phyloP scores from a whole-genome alignment of 2,888 invertebrate species.

The Oscheius sp. region DNA sequence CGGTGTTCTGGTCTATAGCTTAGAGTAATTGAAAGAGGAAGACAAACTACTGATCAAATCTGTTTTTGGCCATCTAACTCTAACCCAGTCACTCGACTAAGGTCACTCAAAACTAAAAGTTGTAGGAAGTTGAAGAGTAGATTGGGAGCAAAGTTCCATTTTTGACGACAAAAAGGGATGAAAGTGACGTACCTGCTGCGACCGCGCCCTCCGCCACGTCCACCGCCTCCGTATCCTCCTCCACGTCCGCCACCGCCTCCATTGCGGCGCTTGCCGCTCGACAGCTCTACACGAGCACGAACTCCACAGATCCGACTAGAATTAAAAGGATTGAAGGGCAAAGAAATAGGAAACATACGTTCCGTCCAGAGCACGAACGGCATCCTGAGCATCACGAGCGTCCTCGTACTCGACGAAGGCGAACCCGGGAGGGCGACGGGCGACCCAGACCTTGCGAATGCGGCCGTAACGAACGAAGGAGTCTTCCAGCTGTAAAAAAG shows the following conservation, averaged over 20 bases:
- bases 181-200: slow-evolving; percentile 32
- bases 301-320: slow-evolving; percentile 74
- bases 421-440: slow-evolving; percentile 86
- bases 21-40: too few species aligned
- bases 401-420: slow-evolving; percentile 78
- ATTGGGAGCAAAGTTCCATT: not conserved
- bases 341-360: slow-evolving; percentile 77
- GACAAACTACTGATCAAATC: too few species aligned
- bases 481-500: slow-evolving; percentile 79
- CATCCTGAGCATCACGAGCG: slow-evolving; percentile 81
- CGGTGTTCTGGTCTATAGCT: too few species aligned
- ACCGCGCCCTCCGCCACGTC: slow-evolving; percentile 52
- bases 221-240: slow-evolving; percentile 64
- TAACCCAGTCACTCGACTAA: not conserved
- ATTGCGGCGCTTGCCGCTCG: slow-evolving; percentile 74
- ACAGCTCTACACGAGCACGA: slow-evolving; percentile 74
- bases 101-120: not conserved
- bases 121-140: not conserved
- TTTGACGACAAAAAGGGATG: too few species aligned
- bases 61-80: not conserved
- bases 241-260: slow-evolving; percentile 59
- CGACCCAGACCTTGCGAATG: slow-evolving; percentile 91
- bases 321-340: too few species aligned
- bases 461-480: slow-evolving; percentile 89
- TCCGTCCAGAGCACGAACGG: slow-evolving; percentile 75